These are phyloP conservation scores for Rhyacichthys aspro DNA, from an alignment of 2,797 vertebrate genomes.

Conservation along the genomic window DNA sequence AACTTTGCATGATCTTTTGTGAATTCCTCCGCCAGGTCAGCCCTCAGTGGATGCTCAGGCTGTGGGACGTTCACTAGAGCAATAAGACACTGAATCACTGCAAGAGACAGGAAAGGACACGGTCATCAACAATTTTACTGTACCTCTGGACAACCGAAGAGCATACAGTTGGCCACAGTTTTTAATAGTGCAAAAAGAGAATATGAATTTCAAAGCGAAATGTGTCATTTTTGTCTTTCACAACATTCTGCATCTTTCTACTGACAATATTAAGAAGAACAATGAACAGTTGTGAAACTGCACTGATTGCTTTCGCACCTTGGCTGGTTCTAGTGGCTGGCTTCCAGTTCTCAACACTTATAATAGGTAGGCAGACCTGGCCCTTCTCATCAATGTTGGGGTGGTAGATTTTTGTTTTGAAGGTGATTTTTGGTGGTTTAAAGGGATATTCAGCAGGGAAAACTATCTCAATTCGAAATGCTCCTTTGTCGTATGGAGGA, in stretches of 20 bases:
- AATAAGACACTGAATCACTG: slow-evolving; percentile 95
- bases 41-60: slow-evolving; percentile 94
- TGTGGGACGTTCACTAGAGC: slow-evolving; percentile 93
- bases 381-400: slow-evolving; percentile 99
- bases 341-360: slow-evolving; percentile 99
- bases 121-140: background rate
- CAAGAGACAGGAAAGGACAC: background rate
- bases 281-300: background rate
- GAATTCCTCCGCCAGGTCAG: slow-evolving; percentile 97
- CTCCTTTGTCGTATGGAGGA: slow-evolving; percentile 96
- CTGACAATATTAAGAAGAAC: background rate
- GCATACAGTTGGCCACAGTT: background rate
- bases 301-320: slow-evolving; percentile 73
- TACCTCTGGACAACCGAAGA: background rate
- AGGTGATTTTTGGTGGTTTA: slow-evolving; percentile 97
- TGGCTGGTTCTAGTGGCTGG: slow-evolving; percentile 95
- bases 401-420: slow-evolving; percentile 99
- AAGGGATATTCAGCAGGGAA: slow-evolving; percentile 98
- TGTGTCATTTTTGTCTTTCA: too few species aligned
- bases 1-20: slow-evolving; percentile 97
- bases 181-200: background rate
- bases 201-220: background rate
- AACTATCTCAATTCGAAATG: slow-evolving; percentile 95
- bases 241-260: too few species aligned
- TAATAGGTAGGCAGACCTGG: slow-evolving; percentile 96